These are phyloP conservation scores for Tenrec ecaudatus DNA, from an alignment of 2,113 vertebrate species.

Conservation along the genomic window DNA sequence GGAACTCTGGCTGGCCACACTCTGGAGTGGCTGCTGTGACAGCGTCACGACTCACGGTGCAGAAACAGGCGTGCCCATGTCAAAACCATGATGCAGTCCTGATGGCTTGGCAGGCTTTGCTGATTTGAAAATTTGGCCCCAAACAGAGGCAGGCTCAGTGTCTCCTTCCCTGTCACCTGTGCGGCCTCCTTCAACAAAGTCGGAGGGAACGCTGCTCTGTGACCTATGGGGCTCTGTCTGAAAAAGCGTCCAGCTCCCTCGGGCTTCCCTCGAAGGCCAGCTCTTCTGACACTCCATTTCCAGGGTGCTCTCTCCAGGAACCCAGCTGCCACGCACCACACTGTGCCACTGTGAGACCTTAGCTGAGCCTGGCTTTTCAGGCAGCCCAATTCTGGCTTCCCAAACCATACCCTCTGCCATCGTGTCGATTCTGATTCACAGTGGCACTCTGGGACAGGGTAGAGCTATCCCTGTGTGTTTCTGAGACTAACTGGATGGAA, in stretches of 20 bases:
- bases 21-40: neutral
- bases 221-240: neutral
- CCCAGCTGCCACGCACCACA: no score
- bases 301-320: no score
- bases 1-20: no score
- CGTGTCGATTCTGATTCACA: no score
- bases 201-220: neutral
- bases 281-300: no score
- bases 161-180: neutral
- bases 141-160: neutral
- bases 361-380: neutral
- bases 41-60: accelerated
- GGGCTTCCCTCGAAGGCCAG: no score
- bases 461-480: no score
- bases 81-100: neutral
- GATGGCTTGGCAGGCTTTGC: neutral
- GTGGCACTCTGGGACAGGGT: no score
- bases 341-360: neutral
- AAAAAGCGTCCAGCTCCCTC: no score
- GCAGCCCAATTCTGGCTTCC: neutral
- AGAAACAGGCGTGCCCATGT: neutral
- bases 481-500: no score
- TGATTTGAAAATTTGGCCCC: neutral
- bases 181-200: neutral
- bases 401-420: no score